Percentiles rank a stretch among this genome's conserved stretches.
phyloP scores from a whole-genome alignment of 2,797 vertebrate genomes.

The Austrolebias charrua region DNA sequence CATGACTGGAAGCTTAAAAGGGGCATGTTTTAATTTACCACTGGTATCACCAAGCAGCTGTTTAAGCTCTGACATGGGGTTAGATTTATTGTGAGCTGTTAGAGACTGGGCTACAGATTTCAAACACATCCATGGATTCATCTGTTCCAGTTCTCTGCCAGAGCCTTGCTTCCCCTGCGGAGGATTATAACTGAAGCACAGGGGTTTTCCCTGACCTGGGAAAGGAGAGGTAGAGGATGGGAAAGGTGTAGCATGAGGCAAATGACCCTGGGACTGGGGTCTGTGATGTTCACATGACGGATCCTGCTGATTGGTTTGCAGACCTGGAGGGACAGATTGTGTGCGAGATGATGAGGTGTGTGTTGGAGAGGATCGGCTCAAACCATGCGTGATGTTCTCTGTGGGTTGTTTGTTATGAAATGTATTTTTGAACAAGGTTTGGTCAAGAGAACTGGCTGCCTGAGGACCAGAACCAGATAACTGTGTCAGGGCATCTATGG shows the following conservation, averaged over 20 bases:
- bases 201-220: conserved; percentile 66
- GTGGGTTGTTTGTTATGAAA: conserved; percentile 65
- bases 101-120: conserved; percentile 72
- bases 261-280: conserved; percentile 78
- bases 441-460: conserved; percentile 56
- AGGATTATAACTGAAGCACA: conserved; percentile 64
- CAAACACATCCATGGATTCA: conserved; percentile 74
- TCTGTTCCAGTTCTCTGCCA: conserved; percentile 67
- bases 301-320: conserved; percentile 67
- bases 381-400: conserved; percentile 50
- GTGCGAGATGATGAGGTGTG: conserved; percentile 68
- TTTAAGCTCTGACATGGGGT: conserved; percentile 95
- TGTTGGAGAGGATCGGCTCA: conserved; percentile 56
- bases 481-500: conserved; percentile 95
- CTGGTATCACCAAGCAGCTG: conserved; percentile 87
- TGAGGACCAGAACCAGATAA: conserved; percentile 87
- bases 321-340: conserved; percentile 78
- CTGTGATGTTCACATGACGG: conserved; percentile 77
- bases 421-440: conserved; percentile 64
- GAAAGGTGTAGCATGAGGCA: conserved; percentile 71
- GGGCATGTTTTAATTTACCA: conserved; percentile 82
- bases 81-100: conserved; percentile 69
- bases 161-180: conserved; percentile 70
- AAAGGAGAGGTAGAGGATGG: conserved; percentile 80
- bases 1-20: conserved; percentile 84